phyloP scores from a whole-genome alignment of 2,113 vertebrate genomes.

The Pampusana beccarii region DNA sequence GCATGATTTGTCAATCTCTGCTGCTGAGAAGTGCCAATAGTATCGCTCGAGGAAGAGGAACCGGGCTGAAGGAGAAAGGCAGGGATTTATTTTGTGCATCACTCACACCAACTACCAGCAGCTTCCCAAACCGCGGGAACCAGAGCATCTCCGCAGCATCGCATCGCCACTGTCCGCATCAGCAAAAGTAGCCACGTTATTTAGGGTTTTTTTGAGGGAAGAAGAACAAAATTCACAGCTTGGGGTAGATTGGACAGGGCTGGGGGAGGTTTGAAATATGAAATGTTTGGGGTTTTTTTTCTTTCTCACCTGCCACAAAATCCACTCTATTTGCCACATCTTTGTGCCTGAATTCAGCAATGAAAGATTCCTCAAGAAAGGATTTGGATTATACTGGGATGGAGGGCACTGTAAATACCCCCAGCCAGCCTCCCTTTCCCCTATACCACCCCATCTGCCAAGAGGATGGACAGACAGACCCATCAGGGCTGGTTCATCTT shows the following conservation, averaged over 20 bases:
- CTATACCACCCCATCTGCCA: background rate
- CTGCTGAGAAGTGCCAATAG: background rate
- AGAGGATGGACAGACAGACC: background rate
- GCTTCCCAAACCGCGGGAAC: background rate
- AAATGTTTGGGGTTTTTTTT: too few species aligned
- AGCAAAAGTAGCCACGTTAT: background rate
- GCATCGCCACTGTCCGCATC: rapidly evolving
- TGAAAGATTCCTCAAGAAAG: too few species aligned
- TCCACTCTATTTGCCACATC: background rate
- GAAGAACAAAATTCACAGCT: too few species aligned
- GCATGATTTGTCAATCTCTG: background rate
- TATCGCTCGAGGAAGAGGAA: background rate
- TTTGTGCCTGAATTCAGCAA: background rate
- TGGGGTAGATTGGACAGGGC: background rate
- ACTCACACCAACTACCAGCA: background rate
- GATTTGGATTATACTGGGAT: too few species aligned
- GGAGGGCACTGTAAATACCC: too few species aligned
- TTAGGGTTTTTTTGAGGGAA: background rate
- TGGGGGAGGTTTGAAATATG: background rate
- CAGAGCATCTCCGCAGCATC: background rate
- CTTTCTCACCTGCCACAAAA: rapidly evolving
- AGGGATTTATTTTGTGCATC: background rate
- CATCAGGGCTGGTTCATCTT: background rate
- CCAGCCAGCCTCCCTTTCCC: too few species aligned
- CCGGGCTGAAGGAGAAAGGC: background rate